Percentiles rank a stretch among this genome's conserved stretches.
Evolutionary conservation across 1,140 invertebrate genomes (phyloP).

Genomic region (Diabrotica undecimpunctata): DNA sequence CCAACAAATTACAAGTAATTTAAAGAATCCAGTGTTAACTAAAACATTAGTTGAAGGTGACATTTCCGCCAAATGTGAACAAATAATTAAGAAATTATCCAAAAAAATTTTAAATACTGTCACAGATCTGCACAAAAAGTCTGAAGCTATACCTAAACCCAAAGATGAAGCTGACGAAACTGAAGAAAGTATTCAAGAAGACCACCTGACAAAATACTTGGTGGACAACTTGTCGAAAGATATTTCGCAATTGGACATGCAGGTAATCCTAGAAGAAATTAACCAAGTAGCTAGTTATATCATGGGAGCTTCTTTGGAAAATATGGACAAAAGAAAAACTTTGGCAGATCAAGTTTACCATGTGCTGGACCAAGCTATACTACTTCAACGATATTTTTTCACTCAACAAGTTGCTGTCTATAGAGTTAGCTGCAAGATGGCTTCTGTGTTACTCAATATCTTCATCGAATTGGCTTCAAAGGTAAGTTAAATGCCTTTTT

Average conservation of each 20-base stretch:
- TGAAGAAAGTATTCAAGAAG: constrained; percentile 53
- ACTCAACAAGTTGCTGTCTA: constrained; percentile 71
- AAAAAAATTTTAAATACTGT: constrained; percentile 60
- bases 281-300: constrained; percentile 26
- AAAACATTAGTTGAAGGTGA: constrained; percentile 9
- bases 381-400: constrained; percentile 74
- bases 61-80: constrained; percentile 42
- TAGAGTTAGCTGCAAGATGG: constrained; percentile 75
- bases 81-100: constrained; percentile 54
- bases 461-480: constrained; percentile 83
- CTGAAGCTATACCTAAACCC: constrained; percentile 31
- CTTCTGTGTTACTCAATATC: constrained; percentile 76
- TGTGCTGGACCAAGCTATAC: constrained; percentile 73
- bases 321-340: constrained; percentile 20
- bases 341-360: constrained; percentile 52
- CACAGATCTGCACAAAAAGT: constrained; percentile 68
- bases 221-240: constrained; percentile 58
- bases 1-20: neutral
- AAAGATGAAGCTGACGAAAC: constrained; percentile 39
- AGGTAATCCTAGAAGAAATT: constrained; percentile 41
- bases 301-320: constrained; percentile 14
- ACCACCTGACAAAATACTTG: constrained; percentile 62
- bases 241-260: constrained; percentile 54
- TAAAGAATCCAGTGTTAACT: neutral
- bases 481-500: constrained; percentile 46